phyloP scores from a whole-genome alignment of 2,888 invertebrate genomes.

The Nudaria mundana region DNA sequence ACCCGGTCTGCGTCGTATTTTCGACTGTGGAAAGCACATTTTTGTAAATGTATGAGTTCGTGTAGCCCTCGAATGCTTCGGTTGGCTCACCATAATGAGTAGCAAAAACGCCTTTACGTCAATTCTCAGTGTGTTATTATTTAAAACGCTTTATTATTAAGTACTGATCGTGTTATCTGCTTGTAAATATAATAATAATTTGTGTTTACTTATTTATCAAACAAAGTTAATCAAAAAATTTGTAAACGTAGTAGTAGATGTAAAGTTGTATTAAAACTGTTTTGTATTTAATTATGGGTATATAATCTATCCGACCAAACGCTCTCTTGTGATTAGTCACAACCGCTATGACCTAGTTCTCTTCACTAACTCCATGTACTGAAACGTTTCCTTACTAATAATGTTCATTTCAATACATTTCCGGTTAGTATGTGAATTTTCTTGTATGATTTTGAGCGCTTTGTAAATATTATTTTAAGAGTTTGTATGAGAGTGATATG shows the following conservation, averaged over 20 bases:
- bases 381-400: conserved; percentile 48
- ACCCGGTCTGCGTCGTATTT: conserved; percentile 26
- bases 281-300: conserved; percentile 79
- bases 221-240: conserved; percentile 69
- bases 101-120: conserved; percentile 78
- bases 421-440: conserved; percentile 54
- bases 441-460: conserved; percentile 73
- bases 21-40: conserved; percentile 14
- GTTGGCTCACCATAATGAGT: conserved; percentile 71
- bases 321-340: conserved; percentile 77
- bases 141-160: conserved; percentile 78
- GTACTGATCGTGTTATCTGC: conserved; percentile 75
- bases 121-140: conserved; percentile 81
- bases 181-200: conserved; percentile 76
- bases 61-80: conserved; percentile 51
- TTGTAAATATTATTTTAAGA: conserved; percentile 80
- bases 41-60: conserved; percentile 14
- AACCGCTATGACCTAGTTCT: conserved; percentile 61
- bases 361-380: conserved; percentile 54
- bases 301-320: conserved; percentile 73
- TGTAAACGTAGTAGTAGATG: conserved; percentile 78
- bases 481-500: conserved; percentile 75
- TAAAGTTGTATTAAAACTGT: conserved; percentile 79
- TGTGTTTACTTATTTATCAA: conserved; percentile 80
- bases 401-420: conserved; percentile 51